A percentile compares a stretch with the other conserved stretches of the same genome.
Evolutionary conservation across 2,113 vertebrate genomes (phyloP).

Genomic region (Arizona elegans): DNA sequence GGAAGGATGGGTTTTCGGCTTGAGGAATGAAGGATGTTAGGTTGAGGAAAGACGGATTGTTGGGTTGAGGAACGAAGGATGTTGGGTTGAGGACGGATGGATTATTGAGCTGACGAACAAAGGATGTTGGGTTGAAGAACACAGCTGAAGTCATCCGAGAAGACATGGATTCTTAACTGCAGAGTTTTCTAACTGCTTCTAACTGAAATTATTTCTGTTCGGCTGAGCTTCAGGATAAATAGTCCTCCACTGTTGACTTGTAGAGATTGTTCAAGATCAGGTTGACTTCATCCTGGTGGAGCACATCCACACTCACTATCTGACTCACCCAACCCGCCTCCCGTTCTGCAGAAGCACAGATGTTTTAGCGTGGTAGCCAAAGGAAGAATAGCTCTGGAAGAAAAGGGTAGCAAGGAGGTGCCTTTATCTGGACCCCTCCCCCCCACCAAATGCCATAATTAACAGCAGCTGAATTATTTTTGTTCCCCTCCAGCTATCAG

Average conservation of each 20-base stretch:
- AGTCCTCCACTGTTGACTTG: neutral
- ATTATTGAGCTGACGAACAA: neutral
- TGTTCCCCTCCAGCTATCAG: slow-evolving; percentile 72
- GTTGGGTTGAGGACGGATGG: neutral
- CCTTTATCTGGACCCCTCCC: neutral
- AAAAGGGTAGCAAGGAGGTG: neutral
- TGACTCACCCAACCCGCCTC: neutral
- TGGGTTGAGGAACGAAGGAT: neutral
- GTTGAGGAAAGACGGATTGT: no score
- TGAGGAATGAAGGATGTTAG: no score
- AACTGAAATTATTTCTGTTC: neutral
- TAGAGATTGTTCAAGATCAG: neutral
- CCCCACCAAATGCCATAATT: neutral
- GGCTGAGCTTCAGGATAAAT: neutral
- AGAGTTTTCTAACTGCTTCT: neutral
- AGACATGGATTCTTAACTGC: neutral
- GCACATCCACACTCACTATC: neutral
- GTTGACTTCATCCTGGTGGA: neutral
- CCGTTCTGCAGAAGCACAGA: neutral
- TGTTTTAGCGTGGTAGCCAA: neutral
- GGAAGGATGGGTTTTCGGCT: no score
- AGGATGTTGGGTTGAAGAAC: neutral
- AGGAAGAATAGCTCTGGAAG: neutral
- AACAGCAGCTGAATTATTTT: neutral
- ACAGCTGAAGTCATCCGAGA: neutral